Conservation (phyloP, 2,797 vertebrate genomes). For the Brachymystax lenok region DNA sequence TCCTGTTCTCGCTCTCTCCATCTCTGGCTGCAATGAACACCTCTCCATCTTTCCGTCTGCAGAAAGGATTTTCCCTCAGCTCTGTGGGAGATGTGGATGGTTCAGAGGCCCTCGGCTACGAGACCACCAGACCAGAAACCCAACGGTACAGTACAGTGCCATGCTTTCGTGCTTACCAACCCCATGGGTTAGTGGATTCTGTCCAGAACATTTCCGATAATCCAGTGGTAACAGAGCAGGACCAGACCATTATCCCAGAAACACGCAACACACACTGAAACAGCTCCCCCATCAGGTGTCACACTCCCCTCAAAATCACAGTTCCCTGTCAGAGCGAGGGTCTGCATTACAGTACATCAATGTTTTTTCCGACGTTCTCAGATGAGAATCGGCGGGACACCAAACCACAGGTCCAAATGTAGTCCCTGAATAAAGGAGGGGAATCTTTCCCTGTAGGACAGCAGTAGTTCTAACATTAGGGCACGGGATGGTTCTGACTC, state of each 20-base stretch:
- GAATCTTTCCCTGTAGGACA: conserved; percentile 67
- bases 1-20: conserved; percentile 23
- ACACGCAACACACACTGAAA: conserved; percentile 9
- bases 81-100: conserved; percentile 66
- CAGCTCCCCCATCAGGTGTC: conserved; percentile 59
- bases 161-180: not conserved
- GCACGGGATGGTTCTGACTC: conserved; percentile 65
- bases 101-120: conserved; percentile 64
- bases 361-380: conserved; percentile 47
- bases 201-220: conserved; percentile 61
- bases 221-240: conserved; percentile 62
- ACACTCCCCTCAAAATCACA: conserved; percentile 60
- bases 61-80: conserved; percentile 63
- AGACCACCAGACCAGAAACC: conserved; percentile 41
- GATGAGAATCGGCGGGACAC: conserved; percentile 35
- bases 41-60: conserved; percentile 66
- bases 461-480: conserved; percentile 51
- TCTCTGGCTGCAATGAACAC: conserved; percentile 64
- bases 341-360: conserved; percentile 65
- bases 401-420: conserved; percentile 59
- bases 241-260: conserved; percentile 35
- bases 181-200: conserved; percentile 1
- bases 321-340: conserved; percentile 43
- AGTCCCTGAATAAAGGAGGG: conserved; percentile 63
- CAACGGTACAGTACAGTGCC: conserved; percentile 19